These are phyloP conservation scores for Malurus leucopterus DNA, from an alignment of 2,797 vertebrate species.

Conservation along the genomic window DNA sequence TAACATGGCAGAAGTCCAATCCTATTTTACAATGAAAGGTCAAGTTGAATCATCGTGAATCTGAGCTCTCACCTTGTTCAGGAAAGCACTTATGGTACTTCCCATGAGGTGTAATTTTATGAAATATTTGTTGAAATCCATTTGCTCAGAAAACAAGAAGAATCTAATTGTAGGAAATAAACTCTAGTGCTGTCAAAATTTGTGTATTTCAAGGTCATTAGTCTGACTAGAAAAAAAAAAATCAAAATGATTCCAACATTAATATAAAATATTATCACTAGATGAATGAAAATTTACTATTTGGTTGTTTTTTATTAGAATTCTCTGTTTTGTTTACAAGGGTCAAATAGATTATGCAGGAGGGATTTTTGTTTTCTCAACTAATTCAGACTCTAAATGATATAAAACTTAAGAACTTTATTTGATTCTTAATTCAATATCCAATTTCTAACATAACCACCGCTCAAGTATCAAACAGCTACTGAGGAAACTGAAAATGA, in stretches of 20 bases:
- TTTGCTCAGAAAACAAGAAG: not conserved
- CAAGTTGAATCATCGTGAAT: not conserved
- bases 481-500: not conserved
- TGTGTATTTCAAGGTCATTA: not conserved
- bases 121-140: not conserved
- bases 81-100: not conserved
- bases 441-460: not conserved
- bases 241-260: not conserved
- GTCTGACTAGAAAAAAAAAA: not conserved
- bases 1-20: not conserved
- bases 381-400: not conserved
- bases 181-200: not conserved
- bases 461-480: not conserved
- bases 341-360: not conserved
- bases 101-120: not conserved
- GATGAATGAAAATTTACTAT: not conserved
- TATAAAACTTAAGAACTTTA: not conserved
- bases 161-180: not conserved
- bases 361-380: not conserved
- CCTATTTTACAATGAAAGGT: not conserved
- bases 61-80: not conserved
- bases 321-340: not conserved
- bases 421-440: not conserved
- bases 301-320: not conserved
- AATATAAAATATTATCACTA: not conserved